Conservation (phyloP, 64 coral and sea anemone species). For the Stichodactyla mertensii region DNA sequence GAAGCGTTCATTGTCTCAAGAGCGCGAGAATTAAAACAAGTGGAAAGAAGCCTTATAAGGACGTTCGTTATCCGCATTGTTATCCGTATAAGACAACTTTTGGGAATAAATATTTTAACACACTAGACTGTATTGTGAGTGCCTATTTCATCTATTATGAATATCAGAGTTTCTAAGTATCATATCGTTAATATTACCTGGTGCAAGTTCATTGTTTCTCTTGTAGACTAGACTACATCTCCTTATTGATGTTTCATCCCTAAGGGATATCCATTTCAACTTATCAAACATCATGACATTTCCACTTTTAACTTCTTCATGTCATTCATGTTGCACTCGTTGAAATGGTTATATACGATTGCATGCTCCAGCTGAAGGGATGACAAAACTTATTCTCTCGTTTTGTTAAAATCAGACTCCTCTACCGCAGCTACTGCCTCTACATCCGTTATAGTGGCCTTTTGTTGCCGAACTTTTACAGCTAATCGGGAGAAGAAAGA, state of each 20-base stretch:
- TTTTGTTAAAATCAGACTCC: background rate
- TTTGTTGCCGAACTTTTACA: conserved; percentile 20
- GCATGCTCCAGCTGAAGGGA: conserved; percentile 7
- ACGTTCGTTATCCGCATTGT: no score
- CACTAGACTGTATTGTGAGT: no score
- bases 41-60: no score
- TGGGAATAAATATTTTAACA: no score
- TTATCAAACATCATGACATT: no score
- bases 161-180: conserved; percentile 22
- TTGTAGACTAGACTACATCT: conserved; percentile 55
- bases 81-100: no score
- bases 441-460: background rate
- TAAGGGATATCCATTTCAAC: no score
- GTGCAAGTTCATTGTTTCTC: conserved; percentile 22
- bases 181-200: conserved; percentile 15
- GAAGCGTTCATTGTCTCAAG: no score
- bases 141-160: background rate
- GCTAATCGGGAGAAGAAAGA: conserved; percentile 35
- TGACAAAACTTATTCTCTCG: background rate
- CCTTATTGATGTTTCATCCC: no score
- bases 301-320: conserved; percentile 19
- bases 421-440: background rate
- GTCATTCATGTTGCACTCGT: conserved; percentile 14
- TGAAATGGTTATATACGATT: conserved; percentile 29
- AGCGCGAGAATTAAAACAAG: no score